Percentiles rank a stretch among this genome's conserved stretches.
Conservation (phyloP, 1,140 invertebrate genomes). For the Drosophila truncata region DNA sequence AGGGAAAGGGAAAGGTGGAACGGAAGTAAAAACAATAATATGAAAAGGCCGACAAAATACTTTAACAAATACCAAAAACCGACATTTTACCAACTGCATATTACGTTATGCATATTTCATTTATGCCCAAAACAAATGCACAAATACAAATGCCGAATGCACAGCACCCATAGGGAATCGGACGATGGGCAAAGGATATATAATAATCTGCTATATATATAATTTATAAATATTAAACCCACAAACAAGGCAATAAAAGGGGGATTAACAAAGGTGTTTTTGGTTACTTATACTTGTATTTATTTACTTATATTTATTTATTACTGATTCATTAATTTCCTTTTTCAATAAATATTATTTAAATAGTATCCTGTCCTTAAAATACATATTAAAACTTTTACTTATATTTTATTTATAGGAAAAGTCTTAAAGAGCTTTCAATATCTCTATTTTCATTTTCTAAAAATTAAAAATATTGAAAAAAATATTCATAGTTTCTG, state of each 20-base stretch:
- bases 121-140: slow-evolving; percentile 52
- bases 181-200: slow-evolving; percentile 16
- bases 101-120: slow-evolving; percentile 75
- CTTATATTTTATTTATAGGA: accelerated
- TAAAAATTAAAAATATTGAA: background rate
- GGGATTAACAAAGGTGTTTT: background rate
- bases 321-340: background rate
- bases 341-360: background rate
- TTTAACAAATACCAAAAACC: slow-evolving; percentile 71
- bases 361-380: too few relatives aligned
- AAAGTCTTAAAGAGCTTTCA: background rate
- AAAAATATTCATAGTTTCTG: slow-evolving; percentile 3
- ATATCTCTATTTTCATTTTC: background rate
- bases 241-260: background rate
- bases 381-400: accelerated
- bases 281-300: background rate
- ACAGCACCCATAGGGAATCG: slow-evolving; percentile 12
- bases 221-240: background rate
- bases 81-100: slow-evolving; percentile 71
- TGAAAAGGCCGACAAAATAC: slow-evolving; percentile 62
- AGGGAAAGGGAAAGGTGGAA: background rate
- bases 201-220: background rate
- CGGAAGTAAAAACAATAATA: slow-evolving; percentile 53
- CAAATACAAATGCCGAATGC: slow-evolving; percentile 21
- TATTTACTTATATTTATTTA: too few relatives aligned